Evolutionary conservation across 2,113 vertebrate species (phyloP).

Genomic region (Gavialis gangeticus): DNA sequence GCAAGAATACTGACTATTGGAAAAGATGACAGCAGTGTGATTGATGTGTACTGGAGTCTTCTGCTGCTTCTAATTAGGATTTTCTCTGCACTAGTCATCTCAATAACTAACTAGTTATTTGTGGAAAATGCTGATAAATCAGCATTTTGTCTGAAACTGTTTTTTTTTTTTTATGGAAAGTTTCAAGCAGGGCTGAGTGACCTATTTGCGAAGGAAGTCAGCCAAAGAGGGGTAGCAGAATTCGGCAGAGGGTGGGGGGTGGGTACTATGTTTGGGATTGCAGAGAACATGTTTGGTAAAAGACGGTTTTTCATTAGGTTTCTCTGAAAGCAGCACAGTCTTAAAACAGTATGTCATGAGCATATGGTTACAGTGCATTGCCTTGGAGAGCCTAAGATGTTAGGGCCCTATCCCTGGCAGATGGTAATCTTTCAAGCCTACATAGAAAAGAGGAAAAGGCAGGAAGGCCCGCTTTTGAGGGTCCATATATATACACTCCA

Average conservation of each 20-base stretch:
- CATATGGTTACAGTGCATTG: neutral
- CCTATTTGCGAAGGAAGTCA: neutral
- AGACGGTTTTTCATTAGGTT: neutral
- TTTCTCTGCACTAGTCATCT: conserved; percentile 26
- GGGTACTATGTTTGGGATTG: neutral
- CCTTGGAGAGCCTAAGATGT: neutral
- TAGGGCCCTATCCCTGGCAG: neutral
- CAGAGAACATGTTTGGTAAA: neutral
- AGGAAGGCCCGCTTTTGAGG: neutral
- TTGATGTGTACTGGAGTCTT: conserved; percentile 3
- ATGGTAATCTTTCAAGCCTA: neutral
- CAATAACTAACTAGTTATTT: conserved; percentile 8
- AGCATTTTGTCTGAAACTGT: neutral
- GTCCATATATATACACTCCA: neutral
- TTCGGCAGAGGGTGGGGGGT: neutral
- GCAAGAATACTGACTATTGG: conserved; percentile 3
- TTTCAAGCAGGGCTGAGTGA: neutral
- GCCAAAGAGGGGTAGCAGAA: neutral
- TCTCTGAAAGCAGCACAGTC: neutral
- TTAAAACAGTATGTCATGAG: neutral
- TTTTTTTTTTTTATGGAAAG: neutral
- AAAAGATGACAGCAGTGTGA: conserved; percentile 34
- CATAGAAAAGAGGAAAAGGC: neutral
- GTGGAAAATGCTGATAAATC: conserved; percentile 1
- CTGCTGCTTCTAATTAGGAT: conserved; percentile 44